Percentiles rank a stretch among this genome's conserved stretches.
These are phyloP conservation scores for Pseudoatta argentina DNA, from an alignment of 1,140 invertebrate species.

Conservation along the genomic window DNA sequence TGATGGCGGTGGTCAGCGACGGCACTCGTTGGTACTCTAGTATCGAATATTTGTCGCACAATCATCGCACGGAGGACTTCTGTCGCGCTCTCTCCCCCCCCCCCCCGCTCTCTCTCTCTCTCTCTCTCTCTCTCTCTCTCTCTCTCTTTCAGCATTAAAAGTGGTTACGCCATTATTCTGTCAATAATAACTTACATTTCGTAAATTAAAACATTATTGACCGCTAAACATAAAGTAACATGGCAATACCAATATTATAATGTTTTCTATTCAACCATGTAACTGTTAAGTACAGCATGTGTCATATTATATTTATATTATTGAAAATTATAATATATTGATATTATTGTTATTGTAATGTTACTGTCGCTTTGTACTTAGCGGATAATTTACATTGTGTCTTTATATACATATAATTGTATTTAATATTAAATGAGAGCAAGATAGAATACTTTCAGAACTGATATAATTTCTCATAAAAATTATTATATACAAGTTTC, in stretches of 20 bases:
- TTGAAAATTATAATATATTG: too few species aligned
- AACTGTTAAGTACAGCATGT: too few species aligned
- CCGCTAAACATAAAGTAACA: too few species aligned
- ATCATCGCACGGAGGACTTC: not conserved
- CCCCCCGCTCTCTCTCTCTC: too few species aligned
- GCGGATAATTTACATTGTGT: not conserved
- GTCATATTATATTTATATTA: too few species aligned
- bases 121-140: too few species aligned
- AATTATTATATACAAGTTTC: not conserved
- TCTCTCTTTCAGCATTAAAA: conserved; percentile 1
- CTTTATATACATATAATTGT: not conserved
- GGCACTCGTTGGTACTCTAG: conserved; percentile 17
- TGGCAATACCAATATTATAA: too few species aligned
- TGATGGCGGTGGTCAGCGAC: conserved; percentile 54
- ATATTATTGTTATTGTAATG: too few species aligned
- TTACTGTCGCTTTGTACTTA: too few species aligned
- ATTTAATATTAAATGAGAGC: not conserved
- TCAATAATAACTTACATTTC: not conserved
- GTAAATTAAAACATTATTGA: not conserved
- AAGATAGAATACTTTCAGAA: not conserved
- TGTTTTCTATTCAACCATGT: too few species aligned
- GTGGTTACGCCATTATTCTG: not conserved
- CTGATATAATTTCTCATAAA: not conserved
- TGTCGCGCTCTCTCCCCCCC: not conserved
- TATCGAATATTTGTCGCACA: conserved; percentile 49